phyloP scores from a whole-genome alignment of 1,140 invertebrate genomes.

The Leguminivora glycinivorella region DNA sequence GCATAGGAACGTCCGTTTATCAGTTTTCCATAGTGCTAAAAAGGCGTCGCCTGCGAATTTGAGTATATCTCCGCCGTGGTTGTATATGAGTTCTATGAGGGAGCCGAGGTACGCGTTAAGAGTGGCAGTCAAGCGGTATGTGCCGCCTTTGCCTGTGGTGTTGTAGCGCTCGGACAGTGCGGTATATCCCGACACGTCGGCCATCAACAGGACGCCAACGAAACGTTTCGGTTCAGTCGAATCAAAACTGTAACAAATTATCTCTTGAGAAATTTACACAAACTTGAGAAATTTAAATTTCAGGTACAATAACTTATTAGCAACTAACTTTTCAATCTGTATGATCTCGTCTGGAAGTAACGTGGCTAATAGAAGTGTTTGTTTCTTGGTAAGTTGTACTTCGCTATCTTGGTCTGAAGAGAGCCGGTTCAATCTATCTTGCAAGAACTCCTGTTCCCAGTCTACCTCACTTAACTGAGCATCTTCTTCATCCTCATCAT shows the following conservation, averaged over 20 bases:
- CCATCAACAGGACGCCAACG: conserved; percentile 82
- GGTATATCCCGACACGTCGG: conserved; percentile 84
- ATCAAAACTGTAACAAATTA: conserved; percentile 55
- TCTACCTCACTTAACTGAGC: conserved; percentile 50
- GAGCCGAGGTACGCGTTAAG: conserved; percentile 84
- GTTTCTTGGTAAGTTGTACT: conserved; percentile 60
- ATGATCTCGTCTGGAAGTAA: conserved; percentile 70
- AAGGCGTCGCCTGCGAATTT: conserved; percentile 87
- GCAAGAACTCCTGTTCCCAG: conserved; percentile 62
- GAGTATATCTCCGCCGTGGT: conserved; percentile 83
- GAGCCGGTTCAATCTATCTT: conserved; percentile 44
- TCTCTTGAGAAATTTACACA: background rate
- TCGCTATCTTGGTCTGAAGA: conserved; percentile 64
- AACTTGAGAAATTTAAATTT: background rate
- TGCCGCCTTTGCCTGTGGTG: conserved; percentile 80
- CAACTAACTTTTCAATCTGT: conserved; percentile 59
- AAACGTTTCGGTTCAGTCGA: conserved; percentile 63
- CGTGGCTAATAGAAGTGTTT: conserved; percentile 66
- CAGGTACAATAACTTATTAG: background rate
- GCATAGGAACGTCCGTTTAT: conserved; percentile 77
- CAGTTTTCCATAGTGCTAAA: conserved; percentile 82
- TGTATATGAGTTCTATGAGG: conserved; percentile 83
- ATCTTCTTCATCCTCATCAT: conserved; percentile 53
- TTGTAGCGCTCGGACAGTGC: conserved; percentile 83
- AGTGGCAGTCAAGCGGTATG: conserved; percentile 82